Evolutionary conservation across 2,888 invertebrate species (phyloP), one percentile per base, ranked within the genome.

Genomic region (Eristalis tenax): DNA sequence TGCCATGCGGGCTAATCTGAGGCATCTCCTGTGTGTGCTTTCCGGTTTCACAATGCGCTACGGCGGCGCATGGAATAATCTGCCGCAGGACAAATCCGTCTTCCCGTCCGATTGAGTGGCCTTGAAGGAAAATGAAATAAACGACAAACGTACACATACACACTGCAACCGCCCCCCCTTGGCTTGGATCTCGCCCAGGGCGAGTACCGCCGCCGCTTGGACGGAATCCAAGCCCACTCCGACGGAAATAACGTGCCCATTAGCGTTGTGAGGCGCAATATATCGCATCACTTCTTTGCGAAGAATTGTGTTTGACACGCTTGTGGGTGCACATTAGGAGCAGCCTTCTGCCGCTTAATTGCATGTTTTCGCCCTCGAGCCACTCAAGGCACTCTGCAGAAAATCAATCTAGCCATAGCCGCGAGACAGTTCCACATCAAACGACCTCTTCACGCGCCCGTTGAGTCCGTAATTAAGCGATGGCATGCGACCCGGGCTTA

Each of bases 1-100:
- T 38, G 28, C 40, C 35, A 69, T 69, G 28, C 73, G n/a, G 4
- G 61, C 59, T 74, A 70, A 82, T 83, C 83, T 73, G 40, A 11
- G 38, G 57, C 56, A 65, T 80, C 75, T 56, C 23, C 43, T 56
- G 59, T 4, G 59, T 70, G 15, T n/a, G 18, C 1, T 18, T 23
- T 32, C 56, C 40, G 18, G 43, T 66, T 71, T 56, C 18, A 76
- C 77, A 74, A 69, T 28, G 77, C 66, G 70, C n/a, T n/a, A n/a
- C 56, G 79, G 78, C 70, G 59, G 28, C 26, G 8, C 32, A 74
- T 56, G 68, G 56, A 43, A 56, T 68, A 56, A 59, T 79, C 23
- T 40, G 23, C 35, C 35, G 32, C 50, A 38, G 22, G 6, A 66
- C 13, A 75, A 70, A 83, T 66, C 66, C 70, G 70, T 82, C 32